Conservation (phyloP, 2,797 vertebrate species). For the Pyrocephalus nanus region DNA sequence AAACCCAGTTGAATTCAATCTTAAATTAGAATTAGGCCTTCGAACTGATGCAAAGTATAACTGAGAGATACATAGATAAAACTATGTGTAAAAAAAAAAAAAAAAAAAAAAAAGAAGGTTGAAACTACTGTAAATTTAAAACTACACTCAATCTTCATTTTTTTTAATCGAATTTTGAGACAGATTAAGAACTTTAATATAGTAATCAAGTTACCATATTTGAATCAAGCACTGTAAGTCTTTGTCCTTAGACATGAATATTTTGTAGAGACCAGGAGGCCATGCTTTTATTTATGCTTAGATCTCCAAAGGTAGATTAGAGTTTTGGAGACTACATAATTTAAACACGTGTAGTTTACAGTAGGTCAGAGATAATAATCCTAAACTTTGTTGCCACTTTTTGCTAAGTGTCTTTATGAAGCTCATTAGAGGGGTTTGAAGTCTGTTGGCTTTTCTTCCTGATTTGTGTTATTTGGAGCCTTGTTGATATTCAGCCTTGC, state of each 20-base stretch:
- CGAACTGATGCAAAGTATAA: background rate
- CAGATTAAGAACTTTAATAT: background rate
- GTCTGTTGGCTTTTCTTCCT: background rate
- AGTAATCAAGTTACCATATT: background rate
- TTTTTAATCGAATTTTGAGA: background rate
- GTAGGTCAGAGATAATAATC: background rate
- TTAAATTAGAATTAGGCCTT: background rate
- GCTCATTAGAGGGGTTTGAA: background rate
- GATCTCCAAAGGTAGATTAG: background rate
- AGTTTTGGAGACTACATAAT: background rate
- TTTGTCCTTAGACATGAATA: background rate
- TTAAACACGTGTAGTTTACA: background rate
- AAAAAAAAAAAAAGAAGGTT: accelerated
- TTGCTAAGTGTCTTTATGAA: background rate
- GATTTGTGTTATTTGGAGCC: background rate
- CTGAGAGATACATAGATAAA: background rate
- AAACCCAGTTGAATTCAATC: background rate
- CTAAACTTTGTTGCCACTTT: background rate
- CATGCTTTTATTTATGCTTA: background rate
- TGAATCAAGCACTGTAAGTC: background rate
- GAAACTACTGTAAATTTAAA: background rate
- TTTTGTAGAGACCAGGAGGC: background rate
- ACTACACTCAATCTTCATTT: background rate
- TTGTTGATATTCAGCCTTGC: background rate
- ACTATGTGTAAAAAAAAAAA: too few species aligned